These are phyloP conservation scores for Astatotilapia flaviijosephi DNA, from an alignment of 2,113 vertebrate genomes.

Conservation along the genomic window DNA sequence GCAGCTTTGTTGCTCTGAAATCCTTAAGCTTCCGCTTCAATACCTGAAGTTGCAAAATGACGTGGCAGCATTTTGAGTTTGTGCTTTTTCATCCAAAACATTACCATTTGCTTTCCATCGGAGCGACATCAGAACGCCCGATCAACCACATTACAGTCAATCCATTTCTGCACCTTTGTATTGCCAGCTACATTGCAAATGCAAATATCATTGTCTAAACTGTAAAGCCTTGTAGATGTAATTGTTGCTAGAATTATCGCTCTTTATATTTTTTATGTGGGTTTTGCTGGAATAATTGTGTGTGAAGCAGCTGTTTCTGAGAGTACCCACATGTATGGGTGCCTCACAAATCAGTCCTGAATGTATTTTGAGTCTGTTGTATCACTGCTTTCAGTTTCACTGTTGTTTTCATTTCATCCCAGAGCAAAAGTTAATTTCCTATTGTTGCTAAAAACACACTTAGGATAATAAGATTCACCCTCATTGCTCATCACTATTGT, in stretches of 20 bases:
- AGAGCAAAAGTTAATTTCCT: constrained; percentile 41
- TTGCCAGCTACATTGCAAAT: constrained; percentile 71
- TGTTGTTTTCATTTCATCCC: constrained; percentile 49
- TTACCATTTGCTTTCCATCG: constrained; percentile 46
- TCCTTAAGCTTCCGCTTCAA: constrained; percentile 31
- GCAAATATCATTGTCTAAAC: constrained; percentile 25
- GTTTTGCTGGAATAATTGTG: constrained; percentile 23
- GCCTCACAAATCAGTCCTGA: constrained; percentile 1
- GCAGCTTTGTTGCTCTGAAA: constrained; percentile 36
- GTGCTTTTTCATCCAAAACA: constrained; percentile 44
- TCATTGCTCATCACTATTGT: constrained; percentile 11
- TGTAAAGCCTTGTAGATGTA: constrained; percentile 5
- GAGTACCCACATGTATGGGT: constrained; percentile 11
- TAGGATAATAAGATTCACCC: not conserved
- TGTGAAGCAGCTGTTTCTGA: not conserved
- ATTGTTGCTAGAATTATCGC: not conserved
- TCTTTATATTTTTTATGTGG: constrained; percentile 26
- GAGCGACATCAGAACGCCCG: not conserved
- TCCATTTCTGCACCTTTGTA: constrained; percentile 40
- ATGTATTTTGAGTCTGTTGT: constrained; percentile 25
- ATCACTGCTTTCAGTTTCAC: constrained; percentile 29
- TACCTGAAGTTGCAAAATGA: constrained; percentile 3
- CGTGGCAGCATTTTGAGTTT: constrained; percentile 35
- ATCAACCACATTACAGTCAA: constrained; percentile 49
- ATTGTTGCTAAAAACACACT: constrained; percentile 33